phyloP scores from a whole-genome alignment of 2,113 vertebrate species.

The Cyrtonyx montezumae region DNA sequence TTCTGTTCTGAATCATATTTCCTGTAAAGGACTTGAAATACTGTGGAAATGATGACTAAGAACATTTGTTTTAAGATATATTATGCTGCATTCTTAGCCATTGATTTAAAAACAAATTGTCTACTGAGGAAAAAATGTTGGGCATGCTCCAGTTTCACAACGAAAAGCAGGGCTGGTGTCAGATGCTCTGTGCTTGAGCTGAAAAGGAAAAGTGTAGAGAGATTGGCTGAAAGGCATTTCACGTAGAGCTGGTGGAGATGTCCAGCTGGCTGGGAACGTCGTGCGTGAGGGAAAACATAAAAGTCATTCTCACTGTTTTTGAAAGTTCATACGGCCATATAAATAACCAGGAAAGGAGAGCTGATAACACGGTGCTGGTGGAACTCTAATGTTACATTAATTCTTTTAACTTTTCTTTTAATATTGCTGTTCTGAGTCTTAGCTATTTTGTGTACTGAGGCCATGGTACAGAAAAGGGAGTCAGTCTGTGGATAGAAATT shows the following conservation, averaged over 20 bases:
- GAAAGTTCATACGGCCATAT: rapidly evolving
- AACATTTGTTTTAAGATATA: conserved; percentile 56
- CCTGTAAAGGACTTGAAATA: conserved; percentile 22
- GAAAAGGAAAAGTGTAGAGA: neutral
- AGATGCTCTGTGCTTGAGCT: neutral
- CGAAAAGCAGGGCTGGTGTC: neutral
- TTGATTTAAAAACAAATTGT: conserved; percentile 71
- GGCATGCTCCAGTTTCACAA: conserved; percentile 47
- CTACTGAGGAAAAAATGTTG: conserved; percentile 61
- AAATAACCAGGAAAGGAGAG: neutral
- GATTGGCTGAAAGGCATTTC: neutral
- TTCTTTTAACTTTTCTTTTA: neutral
- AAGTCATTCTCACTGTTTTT: neutral
- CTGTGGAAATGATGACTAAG: conserved; percentile 65
- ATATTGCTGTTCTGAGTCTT: neutral
- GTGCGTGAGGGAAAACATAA: neutral
- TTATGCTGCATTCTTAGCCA: conserved; percentile 52
- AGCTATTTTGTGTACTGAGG: neutral
- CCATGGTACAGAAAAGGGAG: neutral
- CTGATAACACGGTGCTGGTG: neutral
- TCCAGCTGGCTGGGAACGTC: neutral
- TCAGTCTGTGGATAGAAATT: neutral
- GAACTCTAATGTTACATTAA: neutral
- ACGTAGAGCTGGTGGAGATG: neutral
- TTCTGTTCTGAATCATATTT: conserved; percentile 45